Base-by-base conservation (phyloP, 2,888 invertebrate species). In the Sarcophaga rosellei region DNA sequence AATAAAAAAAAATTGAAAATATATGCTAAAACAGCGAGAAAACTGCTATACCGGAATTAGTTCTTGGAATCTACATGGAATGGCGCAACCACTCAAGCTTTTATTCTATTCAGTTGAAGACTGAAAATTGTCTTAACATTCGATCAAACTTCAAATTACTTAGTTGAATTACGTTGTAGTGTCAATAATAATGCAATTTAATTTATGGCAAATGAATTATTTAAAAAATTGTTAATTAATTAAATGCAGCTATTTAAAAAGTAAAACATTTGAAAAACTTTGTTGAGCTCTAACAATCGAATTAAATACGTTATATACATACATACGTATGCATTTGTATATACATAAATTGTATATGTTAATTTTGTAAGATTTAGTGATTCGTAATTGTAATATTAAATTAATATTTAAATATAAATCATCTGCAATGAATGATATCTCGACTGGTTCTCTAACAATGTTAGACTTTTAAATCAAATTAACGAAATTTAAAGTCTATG, bases 381-480 rank as follows among this genome's bases (percentile, higher is more conserved):
- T 35, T 72, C 23, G 62, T 62, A 57, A 63, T 63, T 57, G 4
- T 63, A 74, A 74, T 20, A 63, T 62, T 78, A 78, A 73, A 53
- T 78, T 83, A 78, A 57, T 66, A 61, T 66, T 73, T 84, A 79
- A 79, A 70, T 83, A 69, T 77, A 86, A 83, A 81, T 84, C 74
- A 81, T 81, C 84, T 86, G 81, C 84, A 86, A 85, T 81, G 84
- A 86, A 85, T 81, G 84, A 84, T 78, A 86, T 81, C 74, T 77
- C 84, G 86, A 86, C 86, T 86, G 86, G 84, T 86, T 84, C 17
- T 86, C 68, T 86, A 78, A 79, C 72, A 63, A 79, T 70, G 76
- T 70, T 65, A 79, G 66, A 68, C 53, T 66, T 78, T 78, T 78
- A 62, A 70, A 62, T 75, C 73, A 25, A 25, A 73, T 72, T n/a